Evolutionary conservation across 2,888 invertebrate genomes (phyloP).

Genomic region (Nemoura dubitans): DNA sequence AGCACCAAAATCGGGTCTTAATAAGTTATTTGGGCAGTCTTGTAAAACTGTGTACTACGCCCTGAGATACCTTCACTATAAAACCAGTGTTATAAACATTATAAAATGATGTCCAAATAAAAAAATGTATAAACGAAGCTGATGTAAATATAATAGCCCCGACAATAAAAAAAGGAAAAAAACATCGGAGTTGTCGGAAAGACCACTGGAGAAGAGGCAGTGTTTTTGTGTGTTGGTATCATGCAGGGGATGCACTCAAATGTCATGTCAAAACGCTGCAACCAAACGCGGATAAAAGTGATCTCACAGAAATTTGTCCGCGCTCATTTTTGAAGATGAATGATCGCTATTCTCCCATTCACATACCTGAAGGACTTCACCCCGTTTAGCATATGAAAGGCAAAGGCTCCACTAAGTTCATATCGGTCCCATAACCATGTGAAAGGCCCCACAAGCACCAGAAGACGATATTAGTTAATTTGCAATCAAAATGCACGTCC

Average conservation of each 20-base stretch:
- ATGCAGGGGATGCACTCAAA: background rate
- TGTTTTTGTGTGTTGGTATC: background rate
- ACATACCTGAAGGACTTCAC: background rate
- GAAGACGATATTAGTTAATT: background rate
- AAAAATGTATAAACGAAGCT: conserved; percentile 14
- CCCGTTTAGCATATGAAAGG: background rate
- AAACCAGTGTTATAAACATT: conserved; percentile 15
- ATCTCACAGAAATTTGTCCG: background rate
- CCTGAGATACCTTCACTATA: background rate
- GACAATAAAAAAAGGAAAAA: background rate
- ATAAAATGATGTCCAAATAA: conserved; percentile 1
- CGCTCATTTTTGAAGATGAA: background rate
- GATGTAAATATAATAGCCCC: conserved; percentile 18
- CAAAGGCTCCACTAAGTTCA: too few relatives aligned
- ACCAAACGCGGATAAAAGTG: background rate
- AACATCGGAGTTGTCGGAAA: background rate
- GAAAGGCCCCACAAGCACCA: background rate
- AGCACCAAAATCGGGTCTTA: background rate
- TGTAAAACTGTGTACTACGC: background rate
- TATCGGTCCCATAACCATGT: too few relatives aligned
- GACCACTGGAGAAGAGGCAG: background rate
- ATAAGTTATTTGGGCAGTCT: conserved; percentile 23
- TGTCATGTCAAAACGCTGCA: background rate
- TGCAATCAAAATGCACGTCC: conserved; percentile 4
- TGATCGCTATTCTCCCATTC: background rate